Evolutionary conservation across 2,113 vertebrate species (phyloP).

Genomic region (Erinaceus europaeus): DNA sequence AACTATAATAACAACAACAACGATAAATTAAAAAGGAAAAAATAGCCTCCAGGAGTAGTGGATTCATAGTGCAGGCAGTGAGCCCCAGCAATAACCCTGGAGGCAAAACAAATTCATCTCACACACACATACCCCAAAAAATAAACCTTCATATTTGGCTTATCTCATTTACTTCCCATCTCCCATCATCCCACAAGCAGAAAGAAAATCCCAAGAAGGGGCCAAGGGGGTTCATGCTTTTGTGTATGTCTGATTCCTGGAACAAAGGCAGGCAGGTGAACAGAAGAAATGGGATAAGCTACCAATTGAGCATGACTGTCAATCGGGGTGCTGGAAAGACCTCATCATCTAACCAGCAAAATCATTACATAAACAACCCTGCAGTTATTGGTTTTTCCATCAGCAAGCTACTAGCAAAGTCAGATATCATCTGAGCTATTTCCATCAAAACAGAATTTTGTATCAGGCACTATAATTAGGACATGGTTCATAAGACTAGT

Average conservation of each 20-base stretch:
- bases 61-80: no score
- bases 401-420: conserved; percentile 71
- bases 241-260: neutral
- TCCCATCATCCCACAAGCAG: neutral
- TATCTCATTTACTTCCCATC: neutral
- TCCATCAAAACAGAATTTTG: conserved; percentile 53
- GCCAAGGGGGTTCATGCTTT: neutral
- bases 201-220: neutral
- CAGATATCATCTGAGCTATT: conserved; percentile 55
- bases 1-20: no score
- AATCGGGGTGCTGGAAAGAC: conserved; percentile 55
- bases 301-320: neutral
- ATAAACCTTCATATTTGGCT: neutral
- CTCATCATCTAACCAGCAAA: conserved; percentile 65
- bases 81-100: no score
- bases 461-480: conserved; percentile 70
- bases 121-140: neutral
- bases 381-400: conserved; percentile 71
- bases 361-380: conserved; percentile 69
- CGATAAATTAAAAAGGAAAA: no score
- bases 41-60: no score
- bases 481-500: conserved; percentile 65
- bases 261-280: neutral
- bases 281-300: neutral
- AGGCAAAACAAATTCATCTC: no score